A percentile compares a stretch with the other conserved stretches of the same genome.
Evolutionary conservation across 2,888 invertebrate genomes (phyloP).

Genomic region (Diploptera punctata): DNA sequence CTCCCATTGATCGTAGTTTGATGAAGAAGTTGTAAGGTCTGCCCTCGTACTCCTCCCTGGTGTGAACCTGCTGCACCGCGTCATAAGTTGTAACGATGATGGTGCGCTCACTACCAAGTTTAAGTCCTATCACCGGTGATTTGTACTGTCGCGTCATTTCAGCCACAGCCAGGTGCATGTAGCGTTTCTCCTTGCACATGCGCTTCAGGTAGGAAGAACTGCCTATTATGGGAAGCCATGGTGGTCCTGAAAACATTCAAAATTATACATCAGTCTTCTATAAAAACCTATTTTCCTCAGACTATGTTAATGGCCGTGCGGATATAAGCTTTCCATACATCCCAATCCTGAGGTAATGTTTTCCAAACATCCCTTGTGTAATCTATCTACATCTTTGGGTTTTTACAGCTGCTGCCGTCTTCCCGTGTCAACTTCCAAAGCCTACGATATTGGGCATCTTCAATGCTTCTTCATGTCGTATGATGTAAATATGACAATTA

Average conservation of each 20-base stretch:
- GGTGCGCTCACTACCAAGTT: conserved; percentile 61
- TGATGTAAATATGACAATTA: no score
- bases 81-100: conserved; percentile 63
- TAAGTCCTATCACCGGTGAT: conserved; percentile 63
- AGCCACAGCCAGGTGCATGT: conserved; percentile 60
- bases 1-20: conserved; percentile 67
- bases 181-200: conserved; percentile 53
- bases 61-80: conserved; percentile 60
- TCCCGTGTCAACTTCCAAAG: no score
- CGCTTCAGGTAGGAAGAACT: conserved; percentile 52
- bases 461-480: no score
- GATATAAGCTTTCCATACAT: no score
- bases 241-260: conserved; percentile 54
- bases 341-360: no score
- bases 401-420: no score
- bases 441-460: no score
- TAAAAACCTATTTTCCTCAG: no score
- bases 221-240: conserved; percentile 57
- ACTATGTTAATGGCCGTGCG: no score
- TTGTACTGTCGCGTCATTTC: conserved; percentile 58
- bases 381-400: background rate
- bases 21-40: conserved; percentile 71
- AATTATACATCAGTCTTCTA: no score
- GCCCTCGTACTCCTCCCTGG: conserved; percentile 66
- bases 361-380: no score